Evolutionary conservation across 2,888 invertebrate genomes (phyloP).

Genomic region (Coelogynopora nodosa): DNA sequence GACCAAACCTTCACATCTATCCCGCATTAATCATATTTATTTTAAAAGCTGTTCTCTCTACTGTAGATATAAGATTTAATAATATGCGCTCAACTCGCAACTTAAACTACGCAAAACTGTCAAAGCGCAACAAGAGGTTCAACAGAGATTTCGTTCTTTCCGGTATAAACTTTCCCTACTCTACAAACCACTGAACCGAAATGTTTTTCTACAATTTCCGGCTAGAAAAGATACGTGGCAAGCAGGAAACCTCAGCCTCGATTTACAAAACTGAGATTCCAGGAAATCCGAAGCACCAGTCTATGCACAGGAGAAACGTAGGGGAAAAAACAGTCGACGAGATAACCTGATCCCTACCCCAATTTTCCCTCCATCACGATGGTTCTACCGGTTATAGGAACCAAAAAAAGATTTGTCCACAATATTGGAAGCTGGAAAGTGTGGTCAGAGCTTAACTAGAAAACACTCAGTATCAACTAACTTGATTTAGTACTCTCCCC

Average conservation of each 20-base stretch:
- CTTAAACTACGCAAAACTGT: not conserved
- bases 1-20: not conserved
- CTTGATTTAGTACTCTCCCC: not conserved
- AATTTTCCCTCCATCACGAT: no score
- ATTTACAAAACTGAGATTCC: not conserved
- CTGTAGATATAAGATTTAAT: no score
- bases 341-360: no score
- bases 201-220: not conserved
- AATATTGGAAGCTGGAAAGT: not conserved
- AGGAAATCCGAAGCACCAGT: not conserved
- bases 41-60: no score
- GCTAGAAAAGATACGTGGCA: not conserved
- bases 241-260: not conserved
- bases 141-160: not conserved
- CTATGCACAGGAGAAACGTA: not conserved
- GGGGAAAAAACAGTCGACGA: no score
- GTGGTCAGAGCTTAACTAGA: no score
- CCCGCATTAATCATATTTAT: not conserved
- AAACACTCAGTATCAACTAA: not conserved
- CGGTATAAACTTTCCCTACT: not conserved
- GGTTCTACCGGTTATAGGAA: no score
- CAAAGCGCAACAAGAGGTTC: not conserved
- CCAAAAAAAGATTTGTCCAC: not conserved
- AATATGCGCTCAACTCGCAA: not conserved
- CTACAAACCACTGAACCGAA: not conserved